phyloP scores from a whole-genome alignment of 1,140 invertebrate genomes.

The Sitophilus oryzae region DNA sequence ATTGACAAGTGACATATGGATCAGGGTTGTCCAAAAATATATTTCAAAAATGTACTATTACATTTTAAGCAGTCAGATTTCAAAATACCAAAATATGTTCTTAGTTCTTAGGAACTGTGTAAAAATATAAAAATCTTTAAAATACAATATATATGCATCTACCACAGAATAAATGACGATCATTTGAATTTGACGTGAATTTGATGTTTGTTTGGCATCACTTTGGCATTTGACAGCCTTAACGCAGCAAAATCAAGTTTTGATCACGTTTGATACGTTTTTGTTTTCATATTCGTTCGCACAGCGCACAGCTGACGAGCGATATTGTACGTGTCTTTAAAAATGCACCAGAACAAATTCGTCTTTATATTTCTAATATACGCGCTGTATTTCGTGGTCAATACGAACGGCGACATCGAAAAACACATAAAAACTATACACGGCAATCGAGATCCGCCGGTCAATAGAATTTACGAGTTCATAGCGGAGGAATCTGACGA shows the following conservation, averaged over 20 bases:
- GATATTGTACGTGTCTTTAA: conserved; percentile 3
- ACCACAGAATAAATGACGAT: too few species aligned
- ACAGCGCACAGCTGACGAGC: conserved; percentile 14
- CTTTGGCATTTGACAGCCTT: background rate
- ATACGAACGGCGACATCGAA: conserved; percentile 14
- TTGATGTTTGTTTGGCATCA: too few species aligned
- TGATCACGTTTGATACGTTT: conserved; percentile 15
- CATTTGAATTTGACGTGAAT: too few species aligned
- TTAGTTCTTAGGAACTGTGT: too few species aligned
- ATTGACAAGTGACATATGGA: too few species aligned
- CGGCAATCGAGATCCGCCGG: conserved; percentile 2
- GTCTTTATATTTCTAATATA: conserved; percentile 18
- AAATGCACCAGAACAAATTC: conserved; percentile 8
- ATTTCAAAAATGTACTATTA: too few species aligned
- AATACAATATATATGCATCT: too few species aligned
- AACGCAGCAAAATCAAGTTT: background rate
- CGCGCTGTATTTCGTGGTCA: conserved; percentile 15
- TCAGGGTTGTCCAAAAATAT: too few species aligned
- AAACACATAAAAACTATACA: conserved; percentile 17
- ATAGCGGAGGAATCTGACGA: background rate
- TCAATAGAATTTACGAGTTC: background rate
- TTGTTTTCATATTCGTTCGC: conserved; percentile 7
- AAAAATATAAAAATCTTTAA: too few species aligned
- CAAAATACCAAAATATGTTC: too few species aligned
- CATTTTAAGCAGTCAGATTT: too few species aligned